Percentiles rank a stretch among this genome's conserved stretches.
Evolutionary conservation across 2,113 vertebrate species (phyloP).

Genomic region (Osmerus eperlanus): DNA sequence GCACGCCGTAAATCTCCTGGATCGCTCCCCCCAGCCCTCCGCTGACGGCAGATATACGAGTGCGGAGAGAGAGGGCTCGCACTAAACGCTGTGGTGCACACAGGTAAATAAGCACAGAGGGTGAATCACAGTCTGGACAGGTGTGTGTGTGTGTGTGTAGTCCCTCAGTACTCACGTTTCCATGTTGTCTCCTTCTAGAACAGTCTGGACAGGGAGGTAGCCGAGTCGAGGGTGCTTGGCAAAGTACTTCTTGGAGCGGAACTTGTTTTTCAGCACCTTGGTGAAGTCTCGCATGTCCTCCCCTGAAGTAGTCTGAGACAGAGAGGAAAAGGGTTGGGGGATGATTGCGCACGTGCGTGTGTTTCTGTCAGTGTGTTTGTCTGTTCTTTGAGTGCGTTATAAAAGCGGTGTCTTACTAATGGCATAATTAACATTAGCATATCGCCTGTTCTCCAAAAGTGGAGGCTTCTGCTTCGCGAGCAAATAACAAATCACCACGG

Average conservation of each 20-base stretch:
- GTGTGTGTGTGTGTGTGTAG: too few relatives aligned
- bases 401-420: too few relatives aligned
- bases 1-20: constrained; percentile 34
- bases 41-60: constrained; percentile 20
- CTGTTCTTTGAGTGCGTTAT: too few relatives aligned
- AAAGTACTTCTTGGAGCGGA: constrained; percentile 97
- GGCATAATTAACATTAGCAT: too few relatives aligned
- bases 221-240: constrained; percentile 95
- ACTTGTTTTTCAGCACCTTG: constrained; percentile 98
- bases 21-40: not conserved
- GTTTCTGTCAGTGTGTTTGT: too few relatives aligned
- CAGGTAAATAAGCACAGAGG: constrained; percentile 29
- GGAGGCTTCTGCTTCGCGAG: too few relatives aligned
- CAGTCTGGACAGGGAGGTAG: constrained; percentile 96
- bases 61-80: constrained; percentile 5
- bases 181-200: constrained; percentile 95
- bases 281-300: constrained; percentile 98
- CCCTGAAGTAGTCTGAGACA: constrained; percentile 88
- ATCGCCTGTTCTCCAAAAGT: too few relatives aligned
- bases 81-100: not conserved
- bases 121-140: too few relatives aligned
- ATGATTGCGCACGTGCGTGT: too few relatives aligned
- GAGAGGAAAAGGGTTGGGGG: not conserved
- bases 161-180: constrained; percentile 84
- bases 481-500: too few relatives aligned